Conservation (phyloP, 2,797 vertebrate species). For the Champsocephalus gunnari region DNA sequence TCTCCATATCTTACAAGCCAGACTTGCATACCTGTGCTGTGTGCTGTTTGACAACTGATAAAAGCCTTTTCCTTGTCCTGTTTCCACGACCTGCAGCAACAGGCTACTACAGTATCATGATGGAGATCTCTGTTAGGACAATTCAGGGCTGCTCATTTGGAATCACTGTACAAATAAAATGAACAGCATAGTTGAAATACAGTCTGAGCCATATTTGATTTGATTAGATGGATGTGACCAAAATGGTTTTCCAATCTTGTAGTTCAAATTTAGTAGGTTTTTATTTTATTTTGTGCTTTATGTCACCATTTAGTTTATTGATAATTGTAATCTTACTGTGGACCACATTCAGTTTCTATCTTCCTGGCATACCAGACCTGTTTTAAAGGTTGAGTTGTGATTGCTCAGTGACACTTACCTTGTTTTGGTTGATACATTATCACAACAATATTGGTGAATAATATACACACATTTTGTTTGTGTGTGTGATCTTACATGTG, state of each 20-base stretch:
- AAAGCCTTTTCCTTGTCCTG: conserved; percentile 49
- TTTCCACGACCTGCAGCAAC: conserved; percentile 55
- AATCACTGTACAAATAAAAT: conserved; percentile 22
- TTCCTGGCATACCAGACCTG: neutral
- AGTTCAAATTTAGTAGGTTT: neutral
- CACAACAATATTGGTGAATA: conserved; percentile 8
- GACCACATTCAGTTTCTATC: neutral
- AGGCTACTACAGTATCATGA: conserved; percentile 45
- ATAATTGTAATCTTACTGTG: neutral
- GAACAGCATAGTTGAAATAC: neutral
- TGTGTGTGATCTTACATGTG: conserved; percentile 24
- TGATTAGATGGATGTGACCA: neutral
- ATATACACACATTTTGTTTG: neutral
- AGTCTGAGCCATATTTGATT: neutral
- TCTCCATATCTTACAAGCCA: conserved; percentile 34
- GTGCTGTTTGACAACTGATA: conserved; percentile 30
- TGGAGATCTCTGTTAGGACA: conserved; percentile 38
- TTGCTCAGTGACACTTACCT: neutral
- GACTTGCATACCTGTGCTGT: conserved; percentile 51
- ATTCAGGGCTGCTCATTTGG: conserved; percentile 5
- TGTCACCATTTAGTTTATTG: neutral
- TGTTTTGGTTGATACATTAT: neutral
- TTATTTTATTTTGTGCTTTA: neutral
- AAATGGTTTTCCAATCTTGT: conserved; percentile 1
- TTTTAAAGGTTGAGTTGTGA: neutral